Evolutionary conservation across 2,113 vertebrate species (phyloP).

Genomic region (Hydrochoerus hydrochaeris): DNA sequence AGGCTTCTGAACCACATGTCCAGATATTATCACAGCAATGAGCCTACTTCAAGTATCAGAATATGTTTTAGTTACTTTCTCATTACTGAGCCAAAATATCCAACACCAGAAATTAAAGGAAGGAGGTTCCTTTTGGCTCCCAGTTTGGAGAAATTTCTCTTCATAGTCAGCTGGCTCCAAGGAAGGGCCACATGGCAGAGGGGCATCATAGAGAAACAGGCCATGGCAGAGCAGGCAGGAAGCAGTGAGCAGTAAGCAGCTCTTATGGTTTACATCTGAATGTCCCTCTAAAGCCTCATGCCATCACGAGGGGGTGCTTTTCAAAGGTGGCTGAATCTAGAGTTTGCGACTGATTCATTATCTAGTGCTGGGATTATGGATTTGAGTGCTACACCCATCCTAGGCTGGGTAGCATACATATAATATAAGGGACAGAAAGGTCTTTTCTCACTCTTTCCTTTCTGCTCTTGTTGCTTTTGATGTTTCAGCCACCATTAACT

Average conservation of each 20-base stretch:
- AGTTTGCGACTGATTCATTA: too few relatives aligned
- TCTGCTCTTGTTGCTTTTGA: too few relatives aligned
- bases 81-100: background rate
- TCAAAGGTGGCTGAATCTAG: too few relatives aligned
- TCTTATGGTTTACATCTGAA: too few relatives aligned
- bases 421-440: too few relatives aligned
- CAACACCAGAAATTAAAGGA: background rate
- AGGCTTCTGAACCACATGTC: background rate
- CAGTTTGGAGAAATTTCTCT: background rate
- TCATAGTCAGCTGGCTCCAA: background rate
- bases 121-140: background rate
- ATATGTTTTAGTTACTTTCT: background rate
- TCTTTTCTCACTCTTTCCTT: too few relatives aligned
- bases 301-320: too few relatives aligned
- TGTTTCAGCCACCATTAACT: too few relatives aligned
- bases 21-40: background rate
- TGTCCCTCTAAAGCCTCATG: too few relatives aligned
- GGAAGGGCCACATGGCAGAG: background rate
- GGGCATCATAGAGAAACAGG: background rate
- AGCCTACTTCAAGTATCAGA: background rate
- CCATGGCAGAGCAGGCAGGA: background rate
- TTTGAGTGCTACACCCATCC: too few relatives aligned
- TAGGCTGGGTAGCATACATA: too few relatives aligned
- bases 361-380: too few relatives aligned
- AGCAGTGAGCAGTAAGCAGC: background rate